Conservation (phyloP, 2,797 vertebrate species). For the Arrhamphus sclerolepis region DNA sequence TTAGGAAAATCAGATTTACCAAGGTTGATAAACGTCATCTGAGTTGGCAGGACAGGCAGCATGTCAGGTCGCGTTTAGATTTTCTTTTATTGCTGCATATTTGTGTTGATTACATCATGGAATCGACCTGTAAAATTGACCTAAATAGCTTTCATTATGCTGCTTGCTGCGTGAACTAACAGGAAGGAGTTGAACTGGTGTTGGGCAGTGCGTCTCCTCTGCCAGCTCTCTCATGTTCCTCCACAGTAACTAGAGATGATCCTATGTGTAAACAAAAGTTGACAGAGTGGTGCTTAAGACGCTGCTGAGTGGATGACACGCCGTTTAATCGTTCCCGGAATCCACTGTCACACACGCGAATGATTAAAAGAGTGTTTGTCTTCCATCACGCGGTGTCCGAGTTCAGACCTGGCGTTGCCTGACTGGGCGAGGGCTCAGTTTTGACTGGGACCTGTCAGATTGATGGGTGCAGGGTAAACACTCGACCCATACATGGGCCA, state of each 20-base stretch:
- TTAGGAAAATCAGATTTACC: not conserved
- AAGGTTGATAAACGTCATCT: not conserved
- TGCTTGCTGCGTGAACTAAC: too few species aligned
- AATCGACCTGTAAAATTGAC: too few species aligned
- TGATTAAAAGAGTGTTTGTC: constrained; percentile 31
- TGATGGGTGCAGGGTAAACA: constrained; percentile 59
- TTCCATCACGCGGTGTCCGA: not conserved
- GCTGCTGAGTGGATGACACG: constrained; percentile 15
- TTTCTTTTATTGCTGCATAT: too few species aligned
- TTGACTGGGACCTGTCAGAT: constrained; percentile 44
- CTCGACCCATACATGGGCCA: constrained; percentile 62
- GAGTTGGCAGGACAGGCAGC: constrained; percentile 21
- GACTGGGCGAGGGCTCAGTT: constrained; percentile 15
- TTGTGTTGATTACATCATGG: not conserved
- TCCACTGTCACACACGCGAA: not conserved
- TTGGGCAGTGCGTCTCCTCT: too few species aligned
- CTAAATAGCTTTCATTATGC: too few species aligned
- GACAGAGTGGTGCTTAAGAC: constrained; percentile 35
- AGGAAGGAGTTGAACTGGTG: too few species aligned
- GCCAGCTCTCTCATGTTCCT: too few species aligned
- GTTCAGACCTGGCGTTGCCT: constrained; percentile 4
- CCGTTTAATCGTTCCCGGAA: constrained; percentile 43
- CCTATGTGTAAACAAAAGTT: constrained; percentile 18
- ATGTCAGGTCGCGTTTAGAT: too few species aligned
- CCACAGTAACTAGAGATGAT: constrained; percentile 4